These are phyloP conservation scores for Burhinus oedicnemus DNA, from an alignment of 2,113 vertebrate species.

Conservation along the genomic window DNA sequence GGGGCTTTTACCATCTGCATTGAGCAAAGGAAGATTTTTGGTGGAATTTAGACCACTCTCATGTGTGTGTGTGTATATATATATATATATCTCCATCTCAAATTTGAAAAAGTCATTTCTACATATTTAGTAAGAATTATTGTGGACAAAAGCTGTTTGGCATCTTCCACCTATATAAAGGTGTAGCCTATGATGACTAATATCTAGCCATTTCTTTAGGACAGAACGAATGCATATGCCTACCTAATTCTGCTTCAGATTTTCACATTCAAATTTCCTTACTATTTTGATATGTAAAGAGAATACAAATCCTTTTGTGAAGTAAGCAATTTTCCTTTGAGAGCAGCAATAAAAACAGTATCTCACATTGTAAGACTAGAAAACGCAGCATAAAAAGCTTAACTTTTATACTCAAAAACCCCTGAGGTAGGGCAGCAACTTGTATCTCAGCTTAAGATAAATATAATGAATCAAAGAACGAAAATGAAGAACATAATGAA, in stretches of 20 bases:
- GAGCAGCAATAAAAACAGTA: conserved; percentile 15
- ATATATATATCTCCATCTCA: background rate
- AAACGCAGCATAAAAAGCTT: conserved; percentile 5
- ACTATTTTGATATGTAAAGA: background rate
- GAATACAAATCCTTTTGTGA: background rate
- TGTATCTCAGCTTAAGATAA: conserved; percentile 10
- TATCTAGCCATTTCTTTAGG: background rate
- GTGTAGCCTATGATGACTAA: background rate
- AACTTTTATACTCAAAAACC: background rate
- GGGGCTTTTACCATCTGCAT: background rate
- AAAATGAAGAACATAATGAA: conserved; percentile 16
- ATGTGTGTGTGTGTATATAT: no score
- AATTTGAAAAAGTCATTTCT: background rate
- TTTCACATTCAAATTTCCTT: background rate
- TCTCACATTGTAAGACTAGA: background rate
- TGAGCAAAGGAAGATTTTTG: background rate
- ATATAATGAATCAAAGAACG: background rate
- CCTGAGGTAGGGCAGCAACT: background rate
- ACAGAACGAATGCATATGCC: rapidly evolving
- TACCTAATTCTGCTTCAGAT: background rate
- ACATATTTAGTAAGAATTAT: rapidly evolving
- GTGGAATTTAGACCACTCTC: background rate
- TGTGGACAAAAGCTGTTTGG: background rate
- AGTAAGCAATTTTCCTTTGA: conserved; percentile 8
- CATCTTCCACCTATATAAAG: background rate